Evolutionary conservation across 2,888 invertebrate genomes (phyloP).

Genomic region (Dasypolia templi): DNA sequence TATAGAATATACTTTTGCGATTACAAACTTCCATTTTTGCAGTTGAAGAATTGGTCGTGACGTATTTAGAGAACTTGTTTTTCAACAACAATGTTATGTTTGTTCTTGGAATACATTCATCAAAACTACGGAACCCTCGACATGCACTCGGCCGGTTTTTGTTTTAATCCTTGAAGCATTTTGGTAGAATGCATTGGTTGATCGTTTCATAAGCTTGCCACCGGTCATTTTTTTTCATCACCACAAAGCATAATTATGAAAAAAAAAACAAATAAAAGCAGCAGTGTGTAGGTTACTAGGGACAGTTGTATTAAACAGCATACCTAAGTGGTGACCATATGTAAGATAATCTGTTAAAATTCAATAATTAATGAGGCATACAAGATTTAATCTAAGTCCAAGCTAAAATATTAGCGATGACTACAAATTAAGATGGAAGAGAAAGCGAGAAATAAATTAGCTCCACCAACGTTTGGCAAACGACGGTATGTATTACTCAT

Average conservation of each 20-base stretch:
- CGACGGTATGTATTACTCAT: constrained; percentile 60
- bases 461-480: constrained; percentile 63
- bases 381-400: constrained; percentile 4
- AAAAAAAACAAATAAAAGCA: neutral
- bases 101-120: neutral
- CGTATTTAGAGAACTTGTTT: neutral
- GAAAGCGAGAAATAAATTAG: constrained; percentile 48
- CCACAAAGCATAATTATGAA: neutral
- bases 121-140: neutral
- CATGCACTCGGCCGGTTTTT: neutral
- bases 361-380: neutral
- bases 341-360: neutral
- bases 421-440: constrained; percentile 28
- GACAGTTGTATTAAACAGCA: neutral
- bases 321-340: neutral
- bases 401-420: constrained; percentile 28
- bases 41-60: neutral
- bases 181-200: neutral
- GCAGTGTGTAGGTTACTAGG: neutral
- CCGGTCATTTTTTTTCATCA: neutral
- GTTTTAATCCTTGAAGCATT: neutral
- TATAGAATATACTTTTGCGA: neutral
- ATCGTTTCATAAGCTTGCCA: neutral
- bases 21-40: neutral
- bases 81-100: neutral